Percentiles rank a stretch among this genome's conserved stretches.
These are phyloP conservation scores for Idaea aversata DNA, from an alignment of 2,888 invertebrate genomes.

Conservation along the genomic window DNA sequence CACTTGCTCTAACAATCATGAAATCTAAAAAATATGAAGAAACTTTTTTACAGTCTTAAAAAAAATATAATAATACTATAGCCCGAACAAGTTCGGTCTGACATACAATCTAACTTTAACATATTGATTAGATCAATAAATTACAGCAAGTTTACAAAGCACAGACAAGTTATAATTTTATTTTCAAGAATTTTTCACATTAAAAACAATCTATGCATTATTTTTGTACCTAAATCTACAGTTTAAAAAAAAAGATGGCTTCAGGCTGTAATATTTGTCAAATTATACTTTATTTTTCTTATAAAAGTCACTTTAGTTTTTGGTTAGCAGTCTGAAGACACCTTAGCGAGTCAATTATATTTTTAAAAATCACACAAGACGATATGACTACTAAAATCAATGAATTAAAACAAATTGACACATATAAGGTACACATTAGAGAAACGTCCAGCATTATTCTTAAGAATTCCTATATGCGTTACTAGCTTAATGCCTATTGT, in stretches of 20 bases:
- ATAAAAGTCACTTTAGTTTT: not conserved
- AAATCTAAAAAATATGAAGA: conserved; percentile 18
- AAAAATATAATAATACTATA: conserved; percentile 26
- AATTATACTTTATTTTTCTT: not conserved
- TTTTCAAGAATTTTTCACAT: conserved; percentile 29
- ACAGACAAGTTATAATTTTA: conserved; percentile 35
- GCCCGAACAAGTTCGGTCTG: conserved; percentile 14
- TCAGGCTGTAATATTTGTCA: not conserved
- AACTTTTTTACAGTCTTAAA: conserved; percentile 42
- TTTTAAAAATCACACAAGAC: not conserved
- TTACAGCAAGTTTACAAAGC: conserved; percentile 41
- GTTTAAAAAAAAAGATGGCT: not conserved
- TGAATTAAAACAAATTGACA: not conserved
- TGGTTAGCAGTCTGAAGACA: not conserved
- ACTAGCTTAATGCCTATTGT: not conserved
- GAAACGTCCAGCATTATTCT: not conserved
- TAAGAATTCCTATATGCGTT: not conserved
- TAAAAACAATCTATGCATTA: not conserved
- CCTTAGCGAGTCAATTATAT: not conserved
- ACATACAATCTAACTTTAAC: not conserved
- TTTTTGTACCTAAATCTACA: not conserved
- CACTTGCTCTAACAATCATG: conserved; percentile 30
- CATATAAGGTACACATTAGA: not conserved
- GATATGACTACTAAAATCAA: not conserved
- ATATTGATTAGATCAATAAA: conserved; percentile 29